Evolutionary conservation across 2,113 vertebrate species (phyloP).

Genomic region (Canis aureus): DNA sequence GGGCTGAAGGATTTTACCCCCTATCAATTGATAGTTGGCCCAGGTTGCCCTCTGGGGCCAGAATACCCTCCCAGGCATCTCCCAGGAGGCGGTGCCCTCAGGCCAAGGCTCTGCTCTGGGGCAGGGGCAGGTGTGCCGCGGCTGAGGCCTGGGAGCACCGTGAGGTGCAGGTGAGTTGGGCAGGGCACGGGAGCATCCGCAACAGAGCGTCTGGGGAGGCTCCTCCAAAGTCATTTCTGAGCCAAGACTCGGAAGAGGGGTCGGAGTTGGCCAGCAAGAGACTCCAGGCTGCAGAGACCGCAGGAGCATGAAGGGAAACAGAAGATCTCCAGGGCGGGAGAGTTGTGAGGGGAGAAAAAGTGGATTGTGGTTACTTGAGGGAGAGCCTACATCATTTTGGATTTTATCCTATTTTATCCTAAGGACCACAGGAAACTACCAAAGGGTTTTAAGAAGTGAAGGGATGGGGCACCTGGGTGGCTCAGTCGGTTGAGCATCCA

Average conservation of each 20-base stretch:
- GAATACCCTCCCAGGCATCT: not conserved
- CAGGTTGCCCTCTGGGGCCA: not conserved
- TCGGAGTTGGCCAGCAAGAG: not conserved
- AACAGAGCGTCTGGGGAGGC: not conserved
- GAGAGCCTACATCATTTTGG: not conserved
- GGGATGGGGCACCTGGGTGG: not conserved
- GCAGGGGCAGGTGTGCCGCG: not conserved
- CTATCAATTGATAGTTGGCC: not conserved
- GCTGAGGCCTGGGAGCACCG: not conserved
- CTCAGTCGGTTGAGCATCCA: not conserved
- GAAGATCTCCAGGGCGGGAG: not conserved
- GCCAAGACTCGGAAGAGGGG: not conserved
- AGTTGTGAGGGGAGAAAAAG: not conserved
- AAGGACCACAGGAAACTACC: not conserved
- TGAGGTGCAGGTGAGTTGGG: rapidly evolving
- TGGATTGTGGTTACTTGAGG: not conserved
- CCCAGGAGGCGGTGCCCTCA: not conserved
- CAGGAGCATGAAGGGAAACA: not conserved
- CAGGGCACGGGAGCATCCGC: not conserved
- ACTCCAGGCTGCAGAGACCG: not conserved
- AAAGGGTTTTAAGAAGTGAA: not conserved
- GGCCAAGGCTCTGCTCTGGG: not conserved
- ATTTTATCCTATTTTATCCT: not conserved
- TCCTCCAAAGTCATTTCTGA: not conserved
- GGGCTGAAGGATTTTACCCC: not conserved